A percentile compares a stretch with the other conserved stretches of the same genome.
phyloP scores from a whole-genome alignment of 2,113 vertebrate genomes.

The Odobenus rosmarus region DNA sequence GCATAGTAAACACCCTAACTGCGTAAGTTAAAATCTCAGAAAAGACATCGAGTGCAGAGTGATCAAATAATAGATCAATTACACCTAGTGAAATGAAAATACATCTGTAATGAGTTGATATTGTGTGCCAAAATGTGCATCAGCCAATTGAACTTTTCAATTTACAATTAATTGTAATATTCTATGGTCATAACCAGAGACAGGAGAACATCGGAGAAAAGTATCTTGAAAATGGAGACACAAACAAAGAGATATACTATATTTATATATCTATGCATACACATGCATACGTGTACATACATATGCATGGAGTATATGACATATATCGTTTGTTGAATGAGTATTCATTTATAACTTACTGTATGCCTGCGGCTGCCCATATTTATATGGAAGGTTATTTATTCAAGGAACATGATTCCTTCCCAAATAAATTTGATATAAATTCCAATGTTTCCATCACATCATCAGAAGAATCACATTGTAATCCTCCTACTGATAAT shows the following conservation, averaged over 20 bases:
- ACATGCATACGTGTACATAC: fast-evolving
- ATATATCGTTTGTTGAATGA: neutral
- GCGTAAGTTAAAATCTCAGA: neutral
- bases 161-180: neutral
- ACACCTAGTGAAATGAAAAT: slow-evolving; percentile 18
- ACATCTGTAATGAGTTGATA: neutral
- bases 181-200: neutral
- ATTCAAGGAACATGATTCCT: neutral
- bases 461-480: neutral
- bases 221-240: neutral
- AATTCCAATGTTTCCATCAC: neutral
- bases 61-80: neutral
- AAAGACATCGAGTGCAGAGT: neutral
- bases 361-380: fast-evolving
- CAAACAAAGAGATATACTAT: neutral
- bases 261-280: neutral
- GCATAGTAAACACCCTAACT: neutral
- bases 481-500: neutral
- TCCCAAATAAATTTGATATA: neutral
- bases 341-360: neutral
- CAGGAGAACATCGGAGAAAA: neutral
- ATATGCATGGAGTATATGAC: neutral
- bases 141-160: neutral
- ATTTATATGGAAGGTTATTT: neutral
- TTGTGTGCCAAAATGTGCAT: neutral